These are phyloP conservation scores for Sycophila texana DNA, from an alignment of 2,888 invertebrate genomes.

Conservation along the genomic window DNA sequence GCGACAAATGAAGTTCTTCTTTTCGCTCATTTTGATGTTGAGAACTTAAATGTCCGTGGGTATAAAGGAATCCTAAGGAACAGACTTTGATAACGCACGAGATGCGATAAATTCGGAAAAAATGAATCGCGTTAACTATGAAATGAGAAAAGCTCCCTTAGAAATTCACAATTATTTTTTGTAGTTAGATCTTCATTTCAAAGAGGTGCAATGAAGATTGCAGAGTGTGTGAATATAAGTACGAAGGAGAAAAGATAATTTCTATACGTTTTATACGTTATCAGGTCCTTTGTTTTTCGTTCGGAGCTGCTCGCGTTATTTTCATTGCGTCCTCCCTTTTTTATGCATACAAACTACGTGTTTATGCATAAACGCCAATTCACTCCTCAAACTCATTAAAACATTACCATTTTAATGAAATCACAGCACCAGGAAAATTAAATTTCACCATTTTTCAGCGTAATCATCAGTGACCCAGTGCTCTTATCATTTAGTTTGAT, in stretches of 20 bases:
- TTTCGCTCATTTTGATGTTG: slow-evolving; percentile 11
- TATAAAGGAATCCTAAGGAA: neutral
- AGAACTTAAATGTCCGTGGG: slow-evolving; percentile 15
- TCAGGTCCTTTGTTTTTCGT: neutral
- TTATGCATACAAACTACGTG: neutral
- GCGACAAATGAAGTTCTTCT: slow-evolving; percentile 5
- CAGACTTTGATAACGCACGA: neutral
- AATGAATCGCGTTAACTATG: slow-evolving; percentile 25
- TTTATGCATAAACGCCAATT: slow-evolving; percentile 6
- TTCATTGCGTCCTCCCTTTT: neutral
- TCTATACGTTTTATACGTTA: neutral
- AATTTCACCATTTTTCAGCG: no score
- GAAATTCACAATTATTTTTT: neutral
- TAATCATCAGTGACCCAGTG: slow-evolving; percentile 1
- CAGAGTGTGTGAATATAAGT: neutral
- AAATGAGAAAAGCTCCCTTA: neutral
- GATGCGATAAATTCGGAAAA: no score
- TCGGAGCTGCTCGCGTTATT: neutral
- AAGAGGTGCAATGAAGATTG: slow-evolving; percentile 10
- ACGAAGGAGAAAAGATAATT: neutral
- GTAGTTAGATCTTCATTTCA: slow-evolving; percentile 18
- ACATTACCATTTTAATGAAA: no score
- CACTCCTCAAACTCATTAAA: neutral
- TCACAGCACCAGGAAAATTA: no score
- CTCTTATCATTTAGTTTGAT: neutral